Conservation (phyloP, 2,113 vertebrate genomes). For the Hydropotes inermis region DNA sequence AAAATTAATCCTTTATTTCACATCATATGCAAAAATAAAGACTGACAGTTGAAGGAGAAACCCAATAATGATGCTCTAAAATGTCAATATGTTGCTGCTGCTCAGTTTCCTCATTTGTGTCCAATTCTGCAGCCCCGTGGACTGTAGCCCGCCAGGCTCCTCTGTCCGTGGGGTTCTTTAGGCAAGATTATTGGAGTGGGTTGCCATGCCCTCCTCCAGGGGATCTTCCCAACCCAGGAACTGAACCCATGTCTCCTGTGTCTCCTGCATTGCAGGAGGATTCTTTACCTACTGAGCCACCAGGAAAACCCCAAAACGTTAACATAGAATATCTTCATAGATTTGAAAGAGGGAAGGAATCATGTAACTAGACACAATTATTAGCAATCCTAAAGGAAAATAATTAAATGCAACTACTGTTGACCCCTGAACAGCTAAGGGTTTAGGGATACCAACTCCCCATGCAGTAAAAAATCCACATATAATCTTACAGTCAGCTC, state of each 20-base stretch:
- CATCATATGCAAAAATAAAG: background rate
- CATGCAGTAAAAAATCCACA: background rate
- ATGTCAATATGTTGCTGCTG: background rate
- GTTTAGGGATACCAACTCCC: background rate
- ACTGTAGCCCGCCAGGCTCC: background rate
- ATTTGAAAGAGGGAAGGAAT: background rate
- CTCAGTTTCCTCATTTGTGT: background rate
- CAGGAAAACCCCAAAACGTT: background rate
- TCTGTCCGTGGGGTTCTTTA: background rate
- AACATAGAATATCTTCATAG: background rate
- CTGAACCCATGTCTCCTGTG: background rate
- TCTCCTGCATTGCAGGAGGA: background rate
- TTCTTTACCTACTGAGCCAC: background rate
- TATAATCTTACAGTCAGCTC: background rate
- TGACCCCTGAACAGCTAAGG: background rate
- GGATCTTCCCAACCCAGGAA: background rate
- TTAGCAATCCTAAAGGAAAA: background rate
- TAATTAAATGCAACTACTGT: background rate
- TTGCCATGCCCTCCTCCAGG: background rate
- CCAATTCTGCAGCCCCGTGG: background rate
- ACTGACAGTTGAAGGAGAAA: background rate
- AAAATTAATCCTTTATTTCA: background rate
- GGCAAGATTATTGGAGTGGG: background rate
- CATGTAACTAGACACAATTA: background rate
- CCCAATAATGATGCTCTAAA: background rate